Conservation (phyloP, 2,888 invertebrate genomes). For the Cheilosia soror region DNA sequence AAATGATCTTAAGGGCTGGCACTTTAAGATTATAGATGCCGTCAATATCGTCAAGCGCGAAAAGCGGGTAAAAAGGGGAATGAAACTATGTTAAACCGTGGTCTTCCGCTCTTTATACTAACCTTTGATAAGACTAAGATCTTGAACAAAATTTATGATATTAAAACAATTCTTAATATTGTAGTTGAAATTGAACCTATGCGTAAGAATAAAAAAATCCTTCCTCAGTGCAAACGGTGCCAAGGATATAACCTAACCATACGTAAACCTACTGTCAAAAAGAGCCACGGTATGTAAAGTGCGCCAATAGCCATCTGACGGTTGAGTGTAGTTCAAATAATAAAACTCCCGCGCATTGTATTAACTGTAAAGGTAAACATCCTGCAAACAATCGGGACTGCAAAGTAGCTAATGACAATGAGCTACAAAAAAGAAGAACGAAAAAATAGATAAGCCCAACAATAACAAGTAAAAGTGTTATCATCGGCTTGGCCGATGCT, state of each 20-base stretch:
- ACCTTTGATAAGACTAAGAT: neutral
- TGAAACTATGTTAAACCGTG: too few species aligned
- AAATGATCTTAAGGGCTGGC: neutral
- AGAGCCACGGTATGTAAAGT: conserved; percentile 3
- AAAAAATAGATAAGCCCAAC: too few species aligned
- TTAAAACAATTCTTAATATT: conserved; percentile 2
- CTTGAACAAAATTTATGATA: neutral
- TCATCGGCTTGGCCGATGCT: too few species aligned
- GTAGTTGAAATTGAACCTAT: neutral
- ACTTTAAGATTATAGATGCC: conserved; percentile 6
- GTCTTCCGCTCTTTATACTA: neutral
- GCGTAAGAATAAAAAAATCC: neutral
- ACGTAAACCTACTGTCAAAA: conserved; percentile 1
- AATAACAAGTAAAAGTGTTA: too few species aligned
- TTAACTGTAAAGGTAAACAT: too few species aligned
- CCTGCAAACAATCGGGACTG: too few species aligned
- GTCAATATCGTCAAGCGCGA: neutral
- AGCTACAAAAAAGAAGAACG: too few species aligned
- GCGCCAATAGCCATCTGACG: neutral
- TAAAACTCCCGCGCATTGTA: too few species aligned
- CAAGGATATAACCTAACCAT: neutral
- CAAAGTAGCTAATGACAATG: too few species aligned
- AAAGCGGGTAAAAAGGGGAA: neutral
- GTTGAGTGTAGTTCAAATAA: too few species aligned
- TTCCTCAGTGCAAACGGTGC: neutral